Conservation (phyloP, 2,797 vertebrate genomes). For the Hephaestus fuliginosus region DNA sequence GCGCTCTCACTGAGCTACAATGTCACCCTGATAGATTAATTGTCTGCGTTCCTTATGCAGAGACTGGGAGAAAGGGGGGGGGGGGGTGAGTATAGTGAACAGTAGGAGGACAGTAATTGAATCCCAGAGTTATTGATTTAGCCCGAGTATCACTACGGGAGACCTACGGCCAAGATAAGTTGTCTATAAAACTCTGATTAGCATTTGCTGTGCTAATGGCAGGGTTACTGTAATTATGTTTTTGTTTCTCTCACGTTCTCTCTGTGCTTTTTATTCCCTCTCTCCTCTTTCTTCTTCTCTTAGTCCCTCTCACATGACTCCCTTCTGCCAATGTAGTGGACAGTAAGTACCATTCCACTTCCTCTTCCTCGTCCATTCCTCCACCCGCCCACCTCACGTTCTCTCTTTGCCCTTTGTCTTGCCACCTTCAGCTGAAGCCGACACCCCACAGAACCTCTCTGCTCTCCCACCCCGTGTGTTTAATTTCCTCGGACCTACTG, state of each 20-base stretch:
- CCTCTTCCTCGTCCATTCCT: slow-evolving; percentile 15
- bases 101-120: slow-evolving; percentile 74
- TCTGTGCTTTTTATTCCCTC: slow-evolving; percentile 55
- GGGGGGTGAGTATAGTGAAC: slow-evolving; percentile 50
- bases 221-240: slow-evolving; percentile 61
- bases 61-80: slow-evolving; percentile 46
- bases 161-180: slow-evolving; percentile 66
- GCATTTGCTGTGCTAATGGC: slow-evolving; percentile 69
- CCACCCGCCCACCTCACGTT: slow-evolving; percentile 40
- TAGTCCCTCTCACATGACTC: not conserved
- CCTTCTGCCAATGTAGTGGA: slow-evolving; percentile 23
- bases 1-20: slow-evolving; percentile 47
- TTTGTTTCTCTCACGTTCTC: slow-evolving; percentile 60
- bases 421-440: slow-evolving; percentile 37
- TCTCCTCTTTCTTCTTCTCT: slow-evolving; percentile 53
- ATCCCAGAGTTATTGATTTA: slow-evolving; percentile 79
- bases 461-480: slow-evolving; percentile 58
- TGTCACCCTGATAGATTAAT: slow-evolving; percentile 75
- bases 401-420: slow-evolving; percentile 40
- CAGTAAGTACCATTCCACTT: slow-evolving; percentile 30
- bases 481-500: slow-evolving; percentile 43
- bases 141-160: slow-evolving; percentile 55
- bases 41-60: slow-evolving; percentile 60
- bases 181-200: slow-evolving; percentile 71
- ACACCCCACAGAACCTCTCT: slow-evolving; percentile 44